phyloP scores from a whole-genome alignment of 2,113 vertebrate genomes.

The Scopus umbretta region DNA sequence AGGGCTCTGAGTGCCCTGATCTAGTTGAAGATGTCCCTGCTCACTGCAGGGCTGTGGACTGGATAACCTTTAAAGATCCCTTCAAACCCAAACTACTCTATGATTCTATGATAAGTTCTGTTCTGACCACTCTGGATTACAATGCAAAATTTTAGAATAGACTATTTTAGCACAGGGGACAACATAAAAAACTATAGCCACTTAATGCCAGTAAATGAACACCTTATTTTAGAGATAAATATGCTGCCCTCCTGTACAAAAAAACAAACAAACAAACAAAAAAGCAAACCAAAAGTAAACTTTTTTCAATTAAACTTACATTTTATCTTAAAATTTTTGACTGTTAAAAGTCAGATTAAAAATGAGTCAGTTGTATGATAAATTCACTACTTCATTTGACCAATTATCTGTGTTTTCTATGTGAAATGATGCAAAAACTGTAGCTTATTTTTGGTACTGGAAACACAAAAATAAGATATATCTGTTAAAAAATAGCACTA shows the following conservation, averaged over 20 bases:
- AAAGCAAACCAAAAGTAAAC: too few relatives aligned
- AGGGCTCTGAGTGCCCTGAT: not conserved
- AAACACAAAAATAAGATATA: not conserved
- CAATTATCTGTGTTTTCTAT: not conserved
- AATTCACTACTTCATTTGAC: not conserved
- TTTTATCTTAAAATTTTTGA: not conserved
- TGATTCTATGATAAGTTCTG: not conserved
- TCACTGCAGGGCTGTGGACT: not conserved
- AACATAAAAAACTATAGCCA: not conserved
- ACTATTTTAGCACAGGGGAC: not conserved
- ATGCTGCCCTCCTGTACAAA: not conserved
- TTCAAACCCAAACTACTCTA: not conserved
- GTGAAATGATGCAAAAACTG: not conserved
- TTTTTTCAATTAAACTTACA: not conserved
- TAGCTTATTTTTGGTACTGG: not conserved
- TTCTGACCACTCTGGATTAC: not conserved
- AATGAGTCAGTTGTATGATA: not conserved
- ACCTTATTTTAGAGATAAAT: not conserved
- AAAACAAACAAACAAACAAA: not conserved
- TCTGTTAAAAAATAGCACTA: not conserved
- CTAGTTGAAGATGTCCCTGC: not conserved
- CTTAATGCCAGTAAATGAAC: not conserved
- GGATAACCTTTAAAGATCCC: not conserved
- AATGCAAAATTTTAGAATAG: not conserved
- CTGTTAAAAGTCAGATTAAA: not conserved